Conservation (phyloP, 2,888 invertebrate genomes). For the Euplexia lucipara region DNA sequence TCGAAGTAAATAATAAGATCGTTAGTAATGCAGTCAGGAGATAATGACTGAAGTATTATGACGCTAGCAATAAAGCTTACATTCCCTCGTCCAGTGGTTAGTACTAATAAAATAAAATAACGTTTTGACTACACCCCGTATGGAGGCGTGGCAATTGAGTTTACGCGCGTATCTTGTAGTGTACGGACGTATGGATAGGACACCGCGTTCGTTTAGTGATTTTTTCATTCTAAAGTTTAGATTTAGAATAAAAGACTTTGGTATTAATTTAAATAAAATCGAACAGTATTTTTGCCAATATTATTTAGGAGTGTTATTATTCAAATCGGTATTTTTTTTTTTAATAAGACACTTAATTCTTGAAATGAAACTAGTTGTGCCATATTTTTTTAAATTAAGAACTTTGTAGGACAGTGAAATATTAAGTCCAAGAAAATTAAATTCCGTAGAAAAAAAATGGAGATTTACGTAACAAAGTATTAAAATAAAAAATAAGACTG, state of each 20-base stretch:
- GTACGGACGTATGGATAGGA: conserved; percentile 71
- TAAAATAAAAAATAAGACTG: conserved; percentile 22
- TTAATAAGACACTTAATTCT: neutral
- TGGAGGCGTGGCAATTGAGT: conserved; percentile 86
- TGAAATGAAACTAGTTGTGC: neutral
- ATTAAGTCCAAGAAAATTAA: neutral
- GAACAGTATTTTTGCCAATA: conserved; percentile 23
- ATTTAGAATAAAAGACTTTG: conserved; percentile 11
- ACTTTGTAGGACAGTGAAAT: neutral
- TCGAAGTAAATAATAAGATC: conserved; percentile 47
- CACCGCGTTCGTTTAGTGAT: conserved; percentile 37
- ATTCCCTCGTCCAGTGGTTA: conserved; percentile 78
- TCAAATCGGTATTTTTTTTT: conserved; percentile 9
- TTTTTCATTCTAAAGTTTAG: conserved; percentile 20
- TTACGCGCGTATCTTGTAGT: conserved; percentile 74
- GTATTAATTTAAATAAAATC: neutral
- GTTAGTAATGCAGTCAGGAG: conserved; percentile 36
- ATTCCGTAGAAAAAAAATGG: conserved; percentile 2
- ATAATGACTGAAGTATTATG: conserved; percentile 81
- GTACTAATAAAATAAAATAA: conserved; percentile 85
- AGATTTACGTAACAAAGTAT: conserved; percentile 1
- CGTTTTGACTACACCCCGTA: conserved; percentile 87
- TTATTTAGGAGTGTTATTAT: conserved; percentile 19
- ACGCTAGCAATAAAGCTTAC: conserved; percentile 82
- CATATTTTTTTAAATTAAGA: neutral